Evolutionary conservation across 2,888 invertebrate species (phyloP).

Genomic region (Acrobasis repandana): DNA sequence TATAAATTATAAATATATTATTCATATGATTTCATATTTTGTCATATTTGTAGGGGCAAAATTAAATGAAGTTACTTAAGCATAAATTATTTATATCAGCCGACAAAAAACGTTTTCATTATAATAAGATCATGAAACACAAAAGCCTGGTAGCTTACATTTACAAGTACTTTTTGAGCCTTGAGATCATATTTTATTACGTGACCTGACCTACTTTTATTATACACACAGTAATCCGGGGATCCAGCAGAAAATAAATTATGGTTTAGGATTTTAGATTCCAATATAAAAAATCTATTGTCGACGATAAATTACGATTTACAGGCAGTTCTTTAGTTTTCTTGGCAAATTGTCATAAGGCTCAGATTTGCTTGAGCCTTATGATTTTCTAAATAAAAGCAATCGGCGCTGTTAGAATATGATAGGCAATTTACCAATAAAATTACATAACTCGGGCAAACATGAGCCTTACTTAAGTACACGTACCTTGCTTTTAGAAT

Average conservation of each 20-base stretch:
- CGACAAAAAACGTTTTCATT: background rate
- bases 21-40: background rate
- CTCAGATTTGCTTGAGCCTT: too few relatives aligned
- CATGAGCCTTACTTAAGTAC: too few relatives aligned
- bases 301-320: too few relatives aligned
- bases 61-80: background rate
- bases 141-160: slow-evolving; percentile 4
- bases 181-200: slow-evolving; percentile 5
- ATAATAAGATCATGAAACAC: slow-evolving; percentile 1
- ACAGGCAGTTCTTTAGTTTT: too few relatives aligned
- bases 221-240: background rate
- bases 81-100: background rate
- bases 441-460: too few relatives aligned
- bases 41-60: background rate
- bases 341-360: too few relatives aligned
- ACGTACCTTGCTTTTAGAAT: too few relatives aligned
- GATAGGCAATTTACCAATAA: too few relatives aligned
- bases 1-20: background rate
- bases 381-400: too few relatives aligned
- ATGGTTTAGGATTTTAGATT: too few relatives aligned
- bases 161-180: slow-evolving; percentile 11
- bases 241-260: background rate
- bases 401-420: too few relatives aligned
- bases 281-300: too few relatives aligned
- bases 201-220: slow-evolving; percentile 1